Conservation (phyloP, 2,797 vertebrate species). For the Decapterus maruadsi region DNA sequence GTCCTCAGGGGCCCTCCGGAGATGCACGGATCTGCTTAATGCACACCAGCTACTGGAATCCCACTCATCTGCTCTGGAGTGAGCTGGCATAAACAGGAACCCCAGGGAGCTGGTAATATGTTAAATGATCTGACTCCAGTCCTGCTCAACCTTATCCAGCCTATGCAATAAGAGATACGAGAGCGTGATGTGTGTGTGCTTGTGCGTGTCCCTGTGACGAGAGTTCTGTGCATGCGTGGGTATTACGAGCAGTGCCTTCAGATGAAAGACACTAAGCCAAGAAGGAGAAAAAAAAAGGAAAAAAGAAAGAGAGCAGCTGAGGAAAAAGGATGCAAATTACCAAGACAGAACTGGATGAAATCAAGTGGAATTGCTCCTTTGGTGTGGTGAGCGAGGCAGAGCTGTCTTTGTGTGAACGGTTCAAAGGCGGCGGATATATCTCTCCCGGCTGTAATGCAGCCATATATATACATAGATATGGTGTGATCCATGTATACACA, state of each 20-base stretch:
- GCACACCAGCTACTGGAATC: conserved; percentile 63
- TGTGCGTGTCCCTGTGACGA: conserved; percentile 41
- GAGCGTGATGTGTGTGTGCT: conserved; percentile 31
- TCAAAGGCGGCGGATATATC: conserved; percentile 60
- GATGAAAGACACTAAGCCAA: conserved; percentile 61
- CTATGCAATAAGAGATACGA: conserved; percentile 50
- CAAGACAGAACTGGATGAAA: conserved; percentile 66
- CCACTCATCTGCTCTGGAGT: conserved; percentile 65
- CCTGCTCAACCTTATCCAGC: conserved; percentile 63
- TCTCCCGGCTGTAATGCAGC: conserved; percentile 34
- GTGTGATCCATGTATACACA: conserved; percentile 34
- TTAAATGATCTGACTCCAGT: conserved; percentile 76
- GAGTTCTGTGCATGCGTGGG: conserved; percentile 43
- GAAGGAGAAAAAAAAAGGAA: conserved; percentile 17
- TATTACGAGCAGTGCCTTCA: conserved; percentile 49
- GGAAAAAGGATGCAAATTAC: conserved; percentile 73
- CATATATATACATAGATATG: conserved; percentile 42
- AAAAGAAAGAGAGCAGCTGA: conserved; percentile 35
- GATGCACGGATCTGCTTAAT: conserved; percentile 66
- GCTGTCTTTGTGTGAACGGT: conserved; percentile 57
- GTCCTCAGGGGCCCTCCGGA: conserved; percentile 34
- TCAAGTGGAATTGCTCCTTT: conserved; percentile 69
- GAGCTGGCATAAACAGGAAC: conserved; percentile 73
- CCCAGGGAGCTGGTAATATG: conserved; percentile 74
- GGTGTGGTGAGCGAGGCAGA: conserved; percentile 39